Conservation (phyloP, 2,113 vertebrate genomes). For the Ochotona curzoniae region DNA sequence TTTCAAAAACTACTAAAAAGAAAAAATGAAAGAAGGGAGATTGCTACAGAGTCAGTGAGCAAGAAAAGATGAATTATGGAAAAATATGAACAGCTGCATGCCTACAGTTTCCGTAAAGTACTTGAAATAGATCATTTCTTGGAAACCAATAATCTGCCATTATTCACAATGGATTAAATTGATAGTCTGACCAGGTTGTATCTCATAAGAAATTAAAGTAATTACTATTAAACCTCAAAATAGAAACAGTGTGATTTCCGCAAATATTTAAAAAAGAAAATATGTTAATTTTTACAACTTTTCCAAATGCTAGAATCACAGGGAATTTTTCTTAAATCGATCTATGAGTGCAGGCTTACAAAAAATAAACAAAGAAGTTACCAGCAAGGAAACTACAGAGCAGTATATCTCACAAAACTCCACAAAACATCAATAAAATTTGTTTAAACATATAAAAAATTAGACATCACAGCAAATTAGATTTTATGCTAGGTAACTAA, state of each 20-base stretch:
- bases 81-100: not conserved
- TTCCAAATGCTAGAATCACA: too few relatives aligned
- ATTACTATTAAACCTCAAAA: not conserved
- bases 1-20: too few relatives aligned
- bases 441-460: too few relatives aligned
- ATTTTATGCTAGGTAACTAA: not conserved
- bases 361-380: not conserved
- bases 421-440: too few relatives aligned
- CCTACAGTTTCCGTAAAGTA: not conserved
- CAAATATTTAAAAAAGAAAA: not conserved
- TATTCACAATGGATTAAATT: not conserved
- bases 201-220: not conserved
- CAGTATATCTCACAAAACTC: not conserved
- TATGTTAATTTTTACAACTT: too few relatives aligned
- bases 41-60: not conserved
- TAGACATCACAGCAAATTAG: not conserved
- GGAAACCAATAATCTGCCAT: not conserved
- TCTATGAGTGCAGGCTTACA: not conserved
- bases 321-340: too few relatives aligned
- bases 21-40: not conserved
- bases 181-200: not conserved
- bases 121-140: not conserved
- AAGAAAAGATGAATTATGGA: not conserved
- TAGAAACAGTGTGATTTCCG: constrained; percentile 28
- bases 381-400: not conserved